Evolutionary conservation across 2,888 invertebrate genomes (phyloP), one percentile per base, ranked within the genome.

Genomic region (Tachina grossa): DNA sequence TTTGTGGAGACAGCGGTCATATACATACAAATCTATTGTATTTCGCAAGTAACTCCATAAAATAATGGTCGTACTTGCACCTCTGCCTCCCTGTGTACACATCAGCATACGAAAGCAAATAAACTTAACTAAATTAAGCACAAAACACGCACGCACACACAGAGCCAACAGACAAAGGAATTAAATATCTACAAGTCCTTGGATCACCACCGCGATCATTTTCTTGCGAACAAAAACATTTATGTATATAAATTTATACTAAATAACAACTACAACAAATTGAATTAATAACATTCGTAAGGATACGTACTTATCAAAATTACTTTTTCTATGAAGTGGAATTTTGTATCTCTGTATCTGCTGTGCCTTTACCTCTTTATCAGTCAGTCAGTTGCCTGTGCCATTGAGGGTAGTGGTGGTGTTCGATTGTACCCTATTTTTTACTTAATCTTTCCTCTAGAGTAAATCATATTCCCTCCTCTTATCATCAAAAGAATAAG

Each of bases 381-480:
- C 14, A 63, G 19, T 14, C 19, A 45, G 45, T n/a, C 11, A 55
- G 39, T 10, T 82, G 61, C 69, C 51, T n/a, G 61, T 69, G 74
- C 39, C 39, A 55, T 9, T 68, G 66, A 66, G 51, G 51, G 75
- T 65, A 59, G 43, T 72, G 71, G 43, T 72, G 71, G 71, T 81
- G 19, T 69, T 57, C 53, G 43, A 69, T 66, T 83, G 77, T 77
- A 72, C 78, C 78, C 85, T 65, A 65, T 63, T 79, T 75, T 78
- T 59, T 51, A 66, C 53, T 79, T 63, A 69, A 59, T 68, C 74
- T 31, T 81, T 68, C 66, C 39, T 61, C 61, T 65, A 72, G 72
- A 85, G 85, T 83, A 85, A 85, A 85, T 83, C 41, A 83, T 31
- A 31, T 81, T 75, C 74, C 77, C 85, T 82, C 65, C 82, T 84